Evolutionary conservation across 2,797 vertebrate genomes (phyloP), one percentile per base, ranked within the genome.

Genomic region (Discoglossus pictus): DNA sequence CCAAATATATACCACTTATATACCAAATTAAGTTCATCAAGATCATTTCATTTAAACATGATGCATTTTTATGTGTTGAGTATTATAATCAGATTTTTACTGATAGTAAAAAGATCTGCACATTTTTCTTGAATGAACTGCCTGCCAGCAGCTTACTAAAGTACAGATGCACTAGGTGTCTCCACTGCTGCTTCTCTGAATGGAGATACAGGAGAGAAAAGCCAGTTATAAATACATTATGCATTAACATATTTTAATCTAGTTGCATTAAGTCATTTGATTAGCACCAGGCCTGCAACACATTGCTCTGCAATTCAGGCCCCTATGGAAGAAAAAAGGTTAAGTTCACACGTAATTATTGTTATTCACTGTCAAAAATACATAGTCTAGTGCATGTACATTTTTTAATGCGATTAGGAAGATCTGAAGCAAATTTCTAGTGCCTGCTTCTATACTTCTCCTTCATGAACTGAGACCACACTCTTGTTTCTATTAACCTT

Each of bases 401-500:
- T 51, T 59, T 71, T 71, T 50, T 59, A 52, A 70, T 65, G 42
- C 46, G 53, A 39, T 56, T 78, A 74, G 72, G 75, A 79, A 81
- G 69, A 83, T 72, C 24, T 13, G 50, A 66, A 77, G 74, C 67
- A 76, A 84, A 84, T 80, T 72, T 73, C 51, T 73, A 80, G 76
- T 71, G 72, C 63, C 50, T 44, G 0, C 80, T 73, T 74, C n/a
- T 38, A 34, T 76, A 73, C 84, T 83, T 75, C 75, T 75, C 77
- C 78, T 82, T 76, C 66, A 73, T 78, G 78, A 83, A 77, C 73
- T 68, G 69, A 76, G 61, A 67, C 76, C 10, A 12, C 69, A 60
- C 65, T 76, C 74, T 82, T 74, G 36, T 85, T 89, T 88, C 82
- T 86, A 80, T 87, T 87, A 87, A 75, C 76, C 70, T 63, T 61